Evolutionary conservation across 2,797 vertebrate genomes (phyloP).

Genomic region (Tokudaia muenninki): DNA sequence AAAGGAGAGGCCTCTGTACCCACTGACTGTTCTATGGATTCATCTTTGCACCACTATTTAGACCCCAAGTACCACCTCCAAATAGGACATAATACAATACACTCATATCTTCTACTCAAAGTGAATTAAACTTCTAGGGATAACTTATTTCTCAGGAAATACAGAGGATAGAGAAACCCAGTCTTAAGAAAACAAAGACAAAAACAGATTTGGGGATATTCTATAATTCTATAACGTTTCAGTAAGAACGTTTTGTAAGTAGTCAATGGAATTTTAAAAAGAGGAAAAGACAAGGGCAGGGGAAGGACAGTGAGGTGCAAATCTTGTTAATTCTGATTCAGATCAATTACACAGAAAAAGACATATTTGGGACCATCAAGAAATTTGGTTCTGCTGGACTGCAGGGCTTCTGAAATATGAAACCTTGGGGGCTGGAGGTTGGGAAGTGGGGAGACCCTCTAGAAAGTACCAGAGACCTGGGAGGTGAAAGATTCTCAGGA

Average conservation of each 20-base stretch:
- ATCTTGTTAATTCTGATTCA: constrained; percentile 42
- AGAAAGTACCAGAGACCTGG: too few relatives aligned
- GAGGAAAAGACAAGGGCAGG: neutral
- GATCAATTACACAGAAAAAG: constrained; percentile 58
- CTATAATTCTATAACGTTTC: constrained; percentile 18
- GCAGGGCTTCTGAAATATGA: too few relatives aligned
- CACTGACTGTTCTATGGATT: constrained; percentile 2
- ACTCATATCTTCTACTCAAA: constrained; percentile 51
- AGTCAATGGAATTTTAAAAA: neutral
- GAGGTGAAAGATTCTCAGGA: too few relatives aligned
- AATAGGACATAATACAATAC: constrained; percentile 29
- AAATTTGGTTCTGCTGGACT: neutral
- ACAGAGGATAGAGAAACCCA: neutral
- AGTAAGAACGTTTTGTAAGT: neutral
- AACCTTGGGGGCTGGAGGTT: too few relatives aligned
- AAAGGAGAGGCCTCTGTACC: neutral
- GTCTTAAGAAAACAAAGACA: constrained; percentile 41
- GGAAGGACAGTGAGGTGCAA: neutral
- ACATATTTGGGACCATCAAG: constrained; percentile 50
- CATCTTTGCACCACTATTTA: constrained; percentile 14
- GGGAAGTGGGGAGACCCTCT: too few relatives aligned
- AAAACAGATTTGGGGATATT: constrained; percentile 50
- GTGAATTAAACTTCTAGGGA: neutral
- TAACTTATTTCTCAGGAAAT: constrained; percentile 65
- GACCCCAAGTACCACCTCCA: neutral